phyloP scores from a whole-genome alignment of 2,113 vertebrate genomes.

The Plestiodon gilberti region DNA sequence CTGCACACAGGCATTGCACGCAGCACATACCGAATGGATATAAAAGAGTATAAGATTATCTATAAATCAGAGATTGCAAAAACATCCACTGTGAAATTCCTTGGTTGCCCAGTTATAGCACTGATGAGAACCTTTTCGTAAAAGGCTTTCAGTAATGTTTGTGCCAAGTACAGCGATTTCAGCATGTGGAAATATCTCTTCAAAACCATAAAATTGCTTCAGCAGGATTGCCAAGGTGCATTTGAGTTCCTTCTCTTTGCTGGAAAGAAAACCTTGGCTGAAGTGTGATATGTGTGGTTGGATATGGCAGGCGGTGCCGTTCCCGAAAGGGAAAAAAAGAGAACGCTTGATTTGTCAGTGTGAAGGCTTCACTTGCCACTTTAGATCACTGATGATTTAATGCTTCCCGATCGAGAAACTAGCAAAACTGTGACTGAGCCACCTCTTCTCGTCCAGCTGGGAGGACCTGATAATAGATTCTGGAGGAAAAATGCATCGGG shows the following conservation, averaged over 20 bases:
- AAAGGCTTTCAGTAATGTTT: background rate
- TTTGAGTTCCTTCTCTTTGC: background rate
- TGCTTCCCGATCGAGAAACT: background rate
- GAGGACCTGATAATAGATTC: slow-evolving; percentile 21
- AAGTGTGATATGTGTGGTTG: background rate
- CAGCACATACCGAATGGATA: background rate
- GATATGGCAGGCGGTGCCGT: background rate
- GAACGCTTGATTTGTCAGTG: background rate
- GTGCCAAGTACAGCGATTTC: background rate
- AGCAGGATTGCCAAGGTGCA: background rate
- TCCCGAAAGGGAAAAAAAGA: too few relatives aligned
- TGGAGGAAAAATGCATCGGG: background rate
- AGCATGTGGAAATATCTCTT: background rate
- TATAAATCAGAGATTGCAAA: slow-evolving; percentile 49
- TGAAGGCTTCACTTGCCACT: slow-evolving; percentile 11
- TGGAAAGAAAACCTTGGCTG: background rate
- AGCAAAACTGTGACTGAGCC: background rate
- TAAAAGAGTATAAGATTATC: slow-evolving; percentile 7
- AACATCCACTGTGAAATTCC: slow-evolving; percentile 3
- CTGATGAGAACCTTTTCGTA: slow-evolving; percentile 3
- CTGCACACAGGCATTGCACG: slow-evolving; percentile 8
- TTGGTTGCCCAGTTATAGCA: slow-evolving; percentile 20
- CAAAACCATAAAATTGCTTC: background rate
- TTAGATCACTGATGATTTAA: background rate
- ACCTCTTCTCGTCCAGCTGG: background rate